Evolutionary conservation across 2,888 invertebrate species (phyloP).

Genomic region (Tribolium freemani): DNA sequence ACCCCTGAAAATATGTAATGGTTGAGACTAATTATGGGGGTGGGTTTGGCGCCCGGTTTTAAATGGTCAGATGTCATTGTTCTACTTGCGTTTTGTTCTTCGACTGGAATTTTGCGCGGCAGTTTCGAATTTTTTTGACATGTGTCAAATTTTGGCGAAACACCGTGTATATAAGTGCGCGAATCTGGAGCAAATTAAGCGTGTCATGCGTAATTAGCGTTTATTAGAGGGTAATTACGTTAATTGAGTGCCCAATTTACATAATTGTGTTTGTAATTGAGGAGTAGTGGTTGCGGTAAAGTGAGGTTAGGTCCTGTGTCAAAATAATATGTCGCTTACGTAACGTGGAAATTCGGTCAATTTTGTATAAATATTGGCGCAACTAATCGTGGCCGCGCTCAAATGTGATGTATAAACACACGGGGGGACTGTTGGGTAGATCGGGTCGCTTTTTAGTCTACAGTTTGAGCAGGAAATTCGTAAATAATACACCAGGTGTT

Average conservation of each 20-base stretch:
- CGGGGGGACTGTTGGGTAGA: slow-evolving; percentile 4
- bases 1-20: slow-evolving; percentile 29
- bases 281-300: slow-evolving; percentile 2
- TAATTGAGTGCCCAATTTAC: not conserved
- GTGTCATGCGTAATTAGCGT: not conserved
- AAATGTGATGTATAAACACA: slow-evolving; percentile 35
- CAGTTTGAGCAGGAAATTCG: slow-evolving; percentile 33
- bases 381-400: not conserved
- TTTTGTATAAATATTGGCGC: slow-evolving; percentile 24
- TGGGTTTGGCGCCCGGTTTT: slow-evolving; percentile 2
- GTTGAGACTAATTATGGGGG: slow-evolving; percentile 22
- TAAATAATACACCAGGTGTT: slow-evolving; percentile 36
- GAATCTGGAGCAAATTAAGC: not conserved
- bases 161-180: not conserved
- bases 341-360: slow-evolving; percentile 39
- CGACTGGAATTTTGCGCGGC: not conserved
- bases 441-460: slow-evolving; percentile 12
- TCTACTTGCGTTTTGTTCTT: not conserved
- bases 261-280: not conserved
- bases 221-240: not conserved
- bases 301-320: slow-evolving; percentile 39
- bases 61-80: slow-evolving; percentile 11
- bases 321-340: slow-evolving; percentile 14
- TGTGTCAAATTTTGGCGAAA: not conserved
- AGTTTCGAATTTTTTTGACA: not conserved